Conservation (phyloP, 2,113 vertebrate species). For the Pomatostomus ruficeps region DNA sequence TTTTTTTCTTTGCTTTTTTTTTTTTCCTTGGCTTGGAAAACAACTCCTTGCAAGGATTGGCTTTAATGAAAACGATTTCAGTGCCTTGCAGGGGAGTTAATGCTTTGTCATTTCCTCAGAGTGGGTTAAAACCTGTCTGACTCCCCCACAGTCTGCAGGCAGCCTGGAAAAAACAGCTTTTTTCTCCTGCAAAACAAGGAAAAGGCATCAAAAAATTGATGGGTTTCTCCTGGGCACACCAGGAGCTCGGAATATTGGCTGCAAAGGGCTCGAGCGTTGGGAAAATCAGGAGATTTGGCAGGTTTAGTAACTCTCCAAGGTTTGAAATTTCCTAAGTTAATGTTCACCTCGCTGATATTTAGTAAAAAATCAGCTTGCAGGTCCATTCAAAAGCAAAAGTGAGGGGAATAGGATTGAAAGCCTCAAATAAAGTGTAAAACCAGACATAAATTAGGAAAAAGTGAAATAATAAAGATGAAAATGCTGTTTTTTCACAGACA, state of each 20-base stretch:
- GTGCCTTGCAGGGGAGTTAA: not conserved
- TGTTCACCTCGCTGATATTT: not conserved
- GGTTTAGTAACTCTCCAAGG: not conserved
- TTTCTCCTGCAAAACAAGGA: not conserved
- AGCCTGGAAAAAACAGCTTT: not conserved
- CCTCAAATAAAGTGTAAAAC: not conserved
- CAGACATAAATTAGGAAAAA: not conserved
- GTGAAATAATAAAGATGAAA: too few relatives aligned
- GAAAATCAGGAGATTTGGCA: not conserved
- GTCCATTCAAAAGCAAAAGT: not conserved
- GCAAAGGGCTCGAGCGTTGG: not conserved
- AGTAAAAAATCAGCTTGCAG: not conserved
- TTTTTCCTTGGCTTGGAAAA: not conserved
- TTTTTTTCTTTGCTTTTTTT: not conserved
- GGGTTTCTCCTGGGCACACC: not conserved
- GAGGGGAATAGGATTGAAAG: not conserved
- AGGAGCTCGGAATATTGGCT: not conserved
- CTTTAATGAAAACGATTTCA: not conserved
- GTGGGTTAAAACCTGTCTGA: not conserved
- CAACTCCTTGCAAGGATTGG: not conserved
- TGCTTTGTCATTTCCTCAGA: constrained; percentile 24
- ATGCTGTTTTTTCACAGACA: not conserved
- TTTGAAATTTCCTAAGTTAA: not conserved
- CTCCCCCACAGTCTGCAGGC: not conserved
- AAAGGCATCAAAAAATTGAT: not conserved